Conservation (phyloP, 2,113 vertebrate species). For the Channa maculata region DNA sequence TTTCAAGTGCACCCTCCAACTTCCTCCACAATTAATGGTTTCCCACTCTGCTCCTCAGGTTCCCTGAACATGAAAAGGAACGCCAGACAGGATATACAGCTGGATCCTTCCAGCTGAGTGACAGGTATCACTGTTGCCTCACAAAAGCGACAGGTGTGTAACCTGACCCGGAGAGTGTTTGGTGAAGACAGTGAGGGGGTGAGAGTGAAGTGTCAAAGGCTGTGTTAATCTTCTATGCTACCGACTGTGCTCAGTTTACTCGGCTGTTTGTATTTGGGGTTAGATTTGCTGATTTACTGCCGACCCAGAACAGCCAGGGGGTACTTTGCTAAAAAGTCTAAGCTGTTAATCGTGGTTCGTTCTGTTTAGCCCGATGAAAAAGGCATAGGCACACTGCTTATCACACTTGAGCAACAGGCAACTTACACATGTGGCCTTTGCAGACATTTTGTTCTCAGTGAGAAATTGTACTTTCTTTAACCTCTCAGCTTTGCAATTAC, state of each 20-base stretch:
- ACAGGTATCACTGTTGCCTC: constrained; percentile 54
- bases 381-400: too few species aligned
- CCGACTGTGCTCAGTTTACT: constrained; percentile 34
- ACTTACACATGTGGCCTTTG: not conserved
- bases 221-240: constrained; percentile 43
- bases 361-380: not conserved
- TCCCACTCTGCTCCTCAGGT: constrained; percentile 58
- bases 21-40: constrained; percentile 43
- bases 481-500: not conserved
- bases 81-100: constrained; percentile 63
- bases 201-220: constrained; percentile 62
- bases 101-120: constrained; percentile 62
- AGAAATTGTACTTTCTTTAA: not conserved
- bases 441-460: not conserved
- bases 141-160: constrained; percentile 58
- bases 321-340: constrained; percentile 14
- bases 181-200: constrained; percentile 47
- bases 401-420: not conserved
- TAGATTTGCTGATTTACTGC: constrained; percentile 26
- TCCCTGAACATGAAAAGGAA: constrained; percentile 69
- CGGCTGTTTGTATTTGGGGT: constrained; percentile 40
- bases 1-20: constrained; percentile 36
- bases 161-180: constrained; percentile 60
- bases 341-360: not conserved
- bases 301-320: not conserved